Base-by-base conservation (phyloP, 2,113 vertebrate genomes). In the Poecile atricapillus region DNA sequence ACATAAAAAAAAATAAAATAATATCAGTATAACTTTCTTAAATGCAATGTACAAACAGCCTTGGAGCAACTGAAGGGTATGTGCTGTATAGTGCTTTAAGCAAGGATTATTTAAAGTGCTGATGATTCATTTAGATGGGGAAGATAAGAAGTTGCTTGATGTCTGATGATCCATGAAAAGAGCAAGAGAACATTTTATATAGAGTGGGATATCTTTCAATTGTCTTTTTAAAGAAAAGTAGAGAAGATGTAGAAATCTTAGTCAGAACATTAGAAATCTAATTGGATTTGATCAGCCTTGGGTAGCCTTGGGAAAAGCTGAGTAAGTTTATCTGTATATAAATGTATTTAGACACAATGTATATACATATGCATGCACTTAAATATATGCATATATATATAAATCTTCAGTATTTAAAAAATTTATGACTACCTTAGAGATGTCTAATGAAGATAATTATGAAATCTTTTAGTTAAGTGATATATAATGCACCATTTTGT, bases 121-220 rank as follows among this genome's bases (percentile, higher is more conserved):
- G 81, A 65, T 94, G 75, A 62, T 94, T 94, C 76, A 16, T 87
- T 94, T 92, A 93, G 78, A 64, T 77, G 50, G 6, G 15, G 46
- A 89, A 58, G 53, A 90, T 46, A 41, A 56, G 49, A 68, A 88
- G 24, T 59, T 91, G 1, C 79, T 78, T 84, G 46, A 71, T 75
- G 24, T 90, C 82, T 95, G 63, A 80, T 74, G 77, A 83, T 70
- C 44, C 85, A 60, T 91, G 49, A 94, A 95, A 94, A 94, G 5
- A 41, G 25, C 16, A 89, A 70, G 3, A 50, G 39, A 88, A 95
- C 5, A 74, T 70, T 86, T 93, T 63, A 37, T 93, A 79, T 55
- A 49, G 28, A 62, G 28, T 64, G 65, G 33, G 87, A 71, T 90
- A 76, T 46, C 8, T 83, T 92, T 92, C 64, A 90, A 65, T 91